Conservation (phyloP, 2,797 vertebrate genomes). For the Channallabes apus region DNA sequence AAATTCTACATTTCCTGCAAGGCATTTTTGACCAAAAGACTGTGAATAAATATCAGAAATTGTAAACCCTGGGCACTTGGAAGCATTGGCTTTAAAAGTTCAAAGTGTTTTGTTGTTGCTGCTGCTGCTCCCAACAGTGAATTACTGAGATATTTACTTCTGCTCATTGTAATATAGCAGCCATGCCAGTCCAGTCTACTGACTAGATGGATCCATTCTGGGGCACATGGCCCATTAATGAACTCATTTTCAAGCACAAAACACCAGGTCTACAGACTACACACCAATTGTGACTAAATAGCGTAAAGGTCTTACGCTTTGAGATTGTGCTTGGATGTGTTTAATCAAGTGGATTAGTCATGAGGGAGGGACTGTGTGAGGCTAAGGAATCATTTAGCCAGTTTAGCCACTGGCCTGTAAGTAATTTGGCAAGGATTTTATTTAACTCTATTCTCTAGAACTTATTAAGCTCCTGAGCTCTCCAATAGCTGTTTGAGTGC, state of each 20-base stretch:
- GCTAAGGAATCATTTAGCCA: slow-evolving; percentile 22
- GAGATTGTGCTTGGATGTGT: slow-evolving; percentile 19
- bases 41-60: slow-evolving; percentile 27
- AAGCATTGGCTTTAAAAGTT: slow-evolving; percentile 54
- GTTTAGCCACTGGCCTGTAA: slow-evolving; percentile 25
- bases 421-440: slow-evolving; percentile 41
- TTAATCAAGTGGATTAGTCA: slow-evolving; percentile 6
- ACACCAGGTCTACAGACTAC: slow-evolving; percentile 32
- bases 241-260: slow-evolving; percentile 26
- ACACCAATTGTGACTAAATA: slow-evolving; percentile 10
- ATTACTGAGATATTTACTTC: slow-evolving; percentile 23
- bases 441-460: slow-evolving; percentile 40
- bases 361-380: slow-evolving; percentile 20
- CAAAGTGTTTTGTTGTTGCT: slow-evolving; percentile 1
- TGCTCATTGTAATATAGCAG: slow-evolving; percentile 29
- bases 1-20: slow-evolving; percentile 42
- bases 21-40: slow-evolving; percentile 42
- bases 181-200: slow-evolving; percentile 7
- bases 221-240: slow-evolving; percentile 18
- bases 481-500: slow-evolving; percentile 93
- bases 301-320: slow-evolving; percentile 16
- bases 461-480: slow-evolving; percentile 74
- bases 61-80: slow-evolving; percentile 55
- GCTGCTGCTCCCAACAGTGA: slow-evolving; percentile 21
- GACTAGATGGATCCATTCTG: slow-evolving; percentile 7